Base-by-base conservation (phyloP, 2,888 invertebrate species). In the Amphipoea lucens region DNA sequence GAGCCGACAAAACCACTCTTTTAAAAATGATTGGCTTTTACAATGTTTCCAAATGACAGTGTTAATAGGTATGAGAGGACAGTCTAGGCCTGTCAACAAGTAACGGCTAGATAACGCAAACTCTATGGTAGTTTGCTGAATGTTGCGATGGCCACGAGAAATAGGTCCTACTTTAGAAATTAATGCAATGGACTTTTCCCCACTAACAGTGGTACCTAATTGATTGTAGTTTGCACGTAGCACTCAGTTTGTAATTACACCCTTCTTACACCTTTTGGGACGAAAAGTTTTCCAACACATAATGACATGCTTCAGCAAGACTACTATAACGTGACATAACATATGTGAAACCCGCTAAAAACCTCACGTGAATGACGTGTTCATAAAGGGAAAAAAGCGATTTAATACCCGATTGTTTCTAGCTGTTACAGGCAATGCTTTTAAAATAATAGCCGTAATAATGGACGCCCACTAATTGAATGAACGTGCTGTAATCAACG, bases 401-500 rank as follows among this genome's bases (percentile, higher is more conserved):
- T 81, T 78, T 82, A 77, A 79, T 60, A 68, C 66, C 42, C 67
- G 71, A 76, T 83, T 69, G 65, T 80, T 88, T 78, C 48, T 67
- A 79, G 74, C 76, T 65, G 79, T 83, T 80, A 85, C 78, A 74
- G 78, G 77, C 83, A 77, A 84, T 82, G 88, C 89, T 91, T 92
- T 91, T 92, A 91, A 89, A 89, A 90, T 93, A 91, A 92, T 92
- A 90, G 88, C 87, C 36, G 85, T 87, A 89, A 89, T 87, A 89
- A 82, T 84, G 87, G 85, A 90, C 90, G 94, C 93, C 91, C 93
- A 75, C 82, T 93, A 91, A 93, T 94, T 93, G 90, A 92, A 88
- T 92, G 95, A 92, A 90, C 87, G 92, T 86, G 75, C 88, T 87
- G 91, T 94, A 95, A 95, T 96, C 91, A 94, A 94, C 71, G 45